These are phyloP conservation scores for Boloria euphrosyne DNA, from an alignment of 2,888 invertebrate genomes.

Conservation along the genomic window DNA sequence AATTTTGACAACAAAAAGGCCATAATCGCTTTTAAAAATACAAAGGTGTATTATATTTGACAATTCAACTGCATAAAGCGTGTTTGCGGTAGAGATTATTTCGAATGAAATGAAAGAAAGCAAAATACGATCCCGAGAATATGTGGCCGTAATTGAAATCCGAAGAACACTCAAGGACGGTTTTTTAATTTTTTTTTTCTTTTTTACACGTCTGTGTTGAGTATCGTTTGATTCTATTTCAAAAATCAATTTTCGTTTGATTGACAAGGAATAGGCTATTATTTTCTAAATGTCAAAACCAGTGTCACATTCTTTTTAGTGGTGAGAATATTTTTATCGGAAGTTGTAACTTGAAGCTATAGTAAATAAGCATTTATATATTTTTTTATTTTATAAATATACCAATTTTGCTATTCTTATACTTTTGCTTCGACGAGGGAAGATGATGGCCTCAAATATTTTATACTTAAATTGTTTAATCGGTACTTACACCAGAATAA, in stretches of 20 bases:
- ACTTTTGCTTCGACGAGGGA: too few relatives aligned
- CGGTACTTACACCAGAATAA: too few relatives aligned
- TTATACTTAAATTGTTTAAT: too few relatives aligned
- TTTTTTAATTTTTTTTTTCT: slow-evolving; percentile 58
- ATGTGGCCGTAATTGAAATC: slow-evolving; percentile 77
- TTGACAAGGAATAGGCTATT: slow-evolving; percentile 35
- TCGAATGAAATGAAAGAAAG: slow-evolving; percentile 81
- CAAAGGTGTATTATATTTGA: slow-evolving; percentile 79
- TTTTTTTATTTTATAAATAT: too few relatives aligned
- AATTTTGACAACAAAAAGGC: slow-evolving; percentile 82
- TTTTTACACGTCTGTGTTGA: slow-evolving; percentile 52
- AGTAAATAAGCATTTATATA: too few relatives aligned
- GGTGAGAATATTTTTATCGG: slow-evolving; percentile 19
- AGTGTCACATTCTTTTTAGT: slow-evolving; percentile 34
- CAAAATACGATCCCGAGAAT: slow-evolving; percentile 78
- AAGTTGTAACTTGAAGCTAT: too few relatives aligned
- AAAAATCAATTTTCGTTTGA: slow-evolving; percentile 29
- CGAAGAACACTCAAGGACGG: slow-evolving; percentile 63
- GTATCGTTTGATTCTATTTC: slow-evolving; percentile 45
- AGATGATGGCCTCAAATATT: too few relatives aligned
- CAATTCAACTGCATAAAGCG: slow-evolving; percentile 77
- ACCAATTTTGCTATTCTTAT: too few relatives aligned
- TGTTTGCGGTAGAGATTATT: slow-evolving; percentile 82
- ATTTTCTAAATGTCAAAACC: slow-evolving; percentile 34
- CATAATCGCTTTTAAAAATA: slow-evolving; percentile 78